Evolutionary conservation across 2,113 vertebrate species (phyloP).

Genomic region (Sciurus niger): DNA sequence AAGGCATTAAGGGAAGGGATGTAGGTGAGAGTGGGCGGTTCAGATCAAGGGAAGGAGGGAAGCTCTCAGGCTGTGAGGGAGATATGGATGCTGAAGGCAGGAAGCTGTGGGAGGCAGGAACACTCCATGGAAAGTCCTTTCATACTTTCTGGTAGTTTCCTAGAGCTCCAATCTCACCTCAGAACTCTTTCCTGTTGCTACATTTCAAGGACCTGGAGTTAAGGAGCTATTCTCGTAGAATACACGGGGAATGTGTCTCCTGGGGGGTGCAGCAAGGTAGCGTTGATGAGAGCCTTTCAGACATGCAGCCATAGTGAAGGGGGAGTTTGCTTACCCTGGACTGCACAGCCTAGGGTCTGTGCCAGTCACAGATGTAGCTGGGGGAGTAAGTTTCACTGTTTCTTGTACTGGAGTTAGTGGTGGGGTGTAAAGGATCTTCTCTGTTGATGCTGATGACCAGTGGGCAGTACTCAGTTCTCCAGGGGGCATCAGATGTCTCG

Average conservation of each 20-base stretch:
- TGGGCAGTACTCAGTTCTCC: neutral
- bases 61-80: neutral
- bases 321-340: neutral
- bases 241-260: rapidly evolving
- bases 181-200: neutral
- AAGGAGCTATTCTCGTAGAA: neutral
- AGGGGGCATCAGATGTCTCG: rapidly evolving
- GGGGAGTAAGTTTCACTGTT: neutral
- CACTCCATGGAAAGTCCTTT: neutral
- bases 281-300: neutral
- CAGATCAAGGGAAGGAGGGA: neutral
- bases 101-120: neutral
- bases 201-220: neutral
- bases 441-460: neutral
- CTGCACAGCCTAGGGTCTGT: neutral
- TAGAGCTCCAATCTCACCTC: neutral
- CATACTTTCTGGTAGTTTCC: neutral
- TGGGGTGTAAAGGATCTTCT: neutral
- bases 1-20: neutral
- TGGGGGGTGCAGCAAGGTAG: neutral
- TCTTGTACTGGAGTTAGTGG: neutral
- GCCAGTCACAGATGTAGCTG: neutral
- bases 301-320: neutral
- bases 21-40: rapidly evolving
- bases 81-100: neutral